Evolutionary conservation across 1,140 invertebrate genomes (phyloP).

Genomic region (Nilaparvata lugens): DNA sequence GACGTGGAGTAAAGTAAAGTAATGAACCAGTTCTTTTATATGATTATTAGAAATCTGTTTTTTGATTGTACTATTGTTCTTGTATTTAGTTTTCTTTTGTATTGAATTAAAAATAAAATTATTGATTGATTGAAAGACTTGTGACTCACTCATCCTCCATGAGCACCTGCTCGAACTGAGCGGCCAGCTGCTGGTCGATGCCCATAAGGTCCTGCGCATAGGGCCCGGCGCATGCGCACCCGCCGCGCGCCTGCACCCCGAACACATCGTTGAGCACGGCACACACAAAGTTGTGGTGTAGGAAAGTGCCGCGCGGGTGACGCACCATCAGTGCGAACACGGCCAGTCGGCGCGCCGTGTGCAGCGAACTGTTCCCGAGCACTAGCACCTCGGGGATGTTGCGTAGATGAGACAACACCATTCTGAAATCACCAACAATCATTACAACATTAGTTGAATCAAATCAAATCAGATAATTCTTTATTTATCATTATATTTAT

Average conservation of each 20-base stretch:
- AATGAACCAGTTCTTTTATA: no score
- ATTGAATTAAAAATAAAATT: no score
- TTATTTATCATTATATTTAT: no score
- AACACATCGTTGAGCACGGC: constrained; percentile 85
- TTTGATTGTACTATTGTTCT: no score
- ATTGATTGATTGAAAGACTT: no score
- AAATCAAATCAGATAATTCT: no score
- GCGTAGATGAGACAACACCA: constrained; percentile 60
- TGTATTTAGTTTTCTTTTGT: no score
- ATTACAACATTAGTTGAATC: no score
- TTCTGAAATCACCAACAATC: no score
- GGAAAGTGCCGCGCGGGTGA: constrained; percentile 66
- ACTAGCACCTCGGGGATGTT: constrained; percentile 70
- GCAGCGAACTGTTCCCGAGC: constrained; percentile 54
- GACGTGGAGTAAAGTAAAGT: no score
- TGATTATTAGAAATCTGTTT: no score
- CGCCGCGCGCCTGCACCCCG: constrained; percentile 80
- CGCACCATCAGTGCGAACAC: constrained; percentile 81
- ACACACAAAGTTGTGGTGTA: constrained; percentile 86
- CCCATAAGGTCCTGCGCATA: constrained; percentile 80
- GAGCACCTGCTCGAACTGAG: constrained; percentile 65
- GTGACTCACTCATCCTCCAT: constrained; percentile 57
- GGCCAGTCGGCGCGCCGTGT: constrained; percentile 56
- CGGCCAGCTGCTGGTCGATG: constrained; percentile 63
- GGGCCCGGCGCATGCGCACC: constrained; percentile 73